Conservation (phyloP, 2,888 invertebrate species). For the Neria commutata region DNA sequence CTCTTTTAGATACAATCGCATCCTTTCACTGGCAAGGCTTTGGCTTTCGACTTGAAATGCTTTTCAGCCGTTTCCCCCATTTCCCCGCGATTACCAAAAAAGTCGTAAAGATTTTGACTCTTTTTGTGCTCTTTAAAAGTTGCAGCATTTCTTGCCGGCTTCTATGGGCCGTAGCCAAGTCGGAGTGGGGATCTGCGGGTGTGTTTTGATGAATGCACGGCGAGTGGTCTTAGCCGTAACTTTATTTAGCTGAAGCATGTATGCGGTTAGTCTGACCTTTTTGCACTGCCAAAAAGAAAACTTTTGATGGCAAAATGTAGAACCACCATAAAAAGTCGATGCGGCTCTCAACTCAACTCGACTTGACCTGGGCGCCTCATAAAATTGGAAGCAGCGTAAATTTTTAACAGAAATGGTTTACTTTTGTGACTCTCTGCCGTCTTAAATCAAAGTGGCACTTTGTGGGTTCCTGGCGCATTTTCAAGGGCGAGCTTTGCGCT, state of each 20-base stretch:
- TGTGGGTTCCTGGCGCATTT: too few relatives aligned
- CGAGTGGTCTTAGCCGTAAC: constrained; percentile 15
- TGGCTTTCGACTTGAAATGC: background rate
- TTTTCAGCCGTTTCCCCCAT: background rate
- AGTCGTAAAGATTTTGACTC: too few relatives aligned
- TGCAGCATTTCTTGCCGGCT: background rate
- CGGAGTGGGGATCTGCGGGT: background rate
- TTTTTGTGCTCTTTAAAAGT: too few relatives aligned
- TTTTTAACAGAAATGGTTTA: constrained; percentile 13
- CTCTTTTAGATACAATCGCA: background rate
- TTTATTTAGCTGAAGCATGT: constrained; percentile 18
- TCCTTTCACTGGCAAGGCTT: background rate
- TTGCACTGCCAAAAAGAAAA: background rate
- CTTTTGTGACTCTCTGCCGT: too few relatives aligned
- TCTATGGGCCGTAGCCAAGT: background rate
- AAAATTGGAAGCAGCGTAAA: constrained; percentile 21
- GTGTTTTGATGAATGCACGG: background rate
- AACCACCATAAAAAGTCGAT: too few relatives aligned
- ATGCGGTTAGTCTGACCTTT: constrained; percentile 21
- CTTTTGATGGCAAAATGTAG: too few relatives aligned
- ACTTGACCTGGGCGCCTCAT: too few relatives aligned
- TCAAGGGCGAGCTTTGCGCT: too few relatives aligned
- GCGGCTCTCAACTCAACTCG: too few relatives aligned
- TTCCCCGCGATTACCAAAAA: too few relatives aligned
- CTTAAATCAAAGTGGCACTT: too few relatives aligned